Evolutionary conservation across 1,140 invertebrate species (phyloP).

Genomic region (Metopolophium dirhodum): DNA sequence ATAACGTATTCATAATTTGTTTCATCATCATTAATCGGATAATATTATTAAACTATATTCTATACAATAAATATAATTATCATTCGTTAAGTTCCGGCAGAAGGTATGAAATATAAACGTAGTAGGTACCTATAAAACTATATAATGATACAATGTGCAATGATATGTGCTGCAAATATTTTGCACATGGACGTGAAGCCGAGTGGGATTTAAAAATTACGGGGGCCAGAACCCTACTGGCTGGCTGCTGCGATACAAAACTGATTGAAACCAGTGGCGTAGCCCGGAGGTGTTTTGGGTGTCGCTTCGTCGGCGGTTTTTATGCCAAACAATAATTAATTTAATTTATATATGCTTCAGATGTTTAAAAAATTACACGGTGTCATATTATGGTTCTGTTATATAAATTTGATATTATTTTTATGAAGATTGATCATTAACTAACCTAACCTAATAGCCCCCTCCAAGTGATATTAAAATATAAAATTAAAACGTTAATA

Average conservation of each 20-base stretch:
- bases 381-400: background rate
- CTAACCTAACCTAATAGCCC: no score
- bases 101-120: background rate
- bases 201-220: background rate
- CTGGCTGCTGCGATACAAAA: background rate
- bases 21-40: background rate
- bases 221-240: background rate
- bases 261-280: no score
- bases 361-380: background rate
- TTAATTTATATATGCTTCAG: background rate
- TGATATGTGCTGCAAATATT: no score
- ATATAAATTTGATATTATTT: background rate
- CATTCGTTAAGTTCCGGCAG: background rate
- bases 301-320: background rate
- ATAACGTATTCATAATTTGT: background rate
- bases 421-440: background rate
- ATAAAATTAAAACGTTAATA: background rate
- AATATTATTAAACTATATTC: background rate
- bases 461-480: background rate
- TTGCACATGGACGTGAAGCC: background rate
- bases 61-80: background rate
- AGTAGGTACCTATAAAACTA: no score
- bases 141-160: background rate
- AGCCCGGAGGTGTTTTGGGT: background rate
- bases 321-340: background rate